Percentiles rank a stretch among this genome's conserved stretches.
phyloP scores from a whole-genome alignment of 2,888 invertebrate genomes.

The Sylvicola cinctus region DNA sequence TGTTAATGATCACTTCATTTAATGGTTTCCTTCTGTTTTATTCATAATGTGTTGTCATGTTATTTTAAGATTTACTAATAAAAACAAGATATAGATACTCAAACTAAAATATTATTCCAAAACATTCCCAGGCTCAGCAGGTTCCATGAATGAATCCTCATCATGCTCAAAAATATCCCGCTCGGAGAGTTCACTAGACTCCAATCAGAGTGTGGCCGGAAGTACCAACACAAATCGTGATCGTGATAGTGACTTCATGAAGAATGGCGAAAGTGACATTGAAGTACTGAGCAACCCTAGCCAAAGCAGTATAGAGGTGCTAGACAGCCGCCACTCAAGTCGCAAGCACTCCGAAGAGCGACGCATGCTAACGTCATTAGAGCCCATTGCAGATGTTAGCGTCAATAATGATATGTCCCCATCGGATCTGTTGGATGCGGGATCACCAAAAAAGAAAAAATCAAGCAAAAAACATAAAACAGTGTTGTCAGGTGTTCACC shows the following conservation, averaged over 20 bases:
- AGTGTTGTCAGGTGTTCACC: constrained; percentile 15
- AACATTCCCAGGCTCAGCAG: constrained; percentile 21
- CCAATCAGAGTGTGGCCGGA: constrained; percentile 24
- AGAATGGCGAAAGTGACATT: constrained; percentile 40
- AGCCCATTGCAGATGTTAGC: constrained; percentile 26
- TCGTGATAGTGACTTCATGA: constrained; percentile 12
- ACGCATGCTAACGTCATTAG: constrained; percentile 20
- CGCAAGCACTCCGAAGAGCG: constrained; percentile 29
- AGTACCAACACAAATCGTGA: constrained; percentile 22
- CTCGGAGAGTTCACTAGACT: constrained; percentile 23
- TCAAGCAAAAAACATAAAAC: constrained; percentile 3
- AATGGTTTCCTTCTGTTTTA: too few species aligned
- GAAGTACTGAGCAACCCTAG: constrained; percentile 50
- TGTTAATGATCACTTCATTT: too few species aligned
- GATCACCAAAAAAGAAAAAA: constrained; percentile 9
- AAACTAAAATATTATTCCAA: too few species aligned
- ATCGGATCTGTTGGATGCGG: background rate
- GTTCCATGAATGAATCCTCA: constrained; percentile 24
- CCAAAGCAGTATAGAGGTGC: constrained; percentile 45
- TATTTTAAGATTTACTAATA: too few species aligned
- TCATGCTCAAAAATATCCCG: constrained; percentile 23
- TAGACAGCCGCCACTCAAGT: constrained; percentile 24
- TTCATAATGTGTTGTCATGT: too few species aligned
- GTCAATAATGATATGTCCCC: background rate
- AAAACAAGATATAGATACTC: too few species aligned